phyloP scores from a whole-genome alignment of 1,140 invertebrate species.

The Drosophila hydei region DNA sequence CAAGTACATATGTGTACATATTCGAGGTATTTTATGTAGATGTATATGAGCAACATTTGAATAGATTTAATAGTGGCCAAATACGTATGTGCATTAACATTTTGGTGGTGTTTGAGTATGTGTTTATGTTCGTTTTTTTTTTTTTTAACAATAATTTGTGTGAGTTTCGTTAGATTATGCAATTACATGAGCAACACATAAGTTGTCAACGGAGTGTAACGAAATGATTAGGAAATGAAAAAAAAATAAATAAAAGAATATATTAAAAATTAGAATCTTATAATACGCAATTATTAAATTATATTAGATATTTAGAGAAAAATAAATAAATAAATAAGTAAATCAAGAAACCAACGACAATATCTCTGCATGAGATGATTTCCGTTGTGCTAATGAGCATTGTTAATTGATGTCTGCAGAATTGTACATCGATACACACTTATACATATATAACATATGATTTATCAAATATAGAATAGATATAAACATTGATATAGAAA shows the following conservation, averaged over 20 bases:
- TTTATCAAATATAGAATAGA: no score
- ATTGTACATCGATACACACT: no score
- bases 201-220: constrained; percentile 1
- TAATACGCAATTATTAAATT: constrained; percentile 1
- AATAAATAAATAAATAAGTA: constrained; percentile 19
- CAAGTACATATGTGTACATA: constrained; percentile 3
- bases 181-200: not conserved
- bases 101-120: not conserved
- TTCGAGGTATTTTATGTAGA: not conserved
- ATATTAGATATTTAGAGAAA: constrained; percentile 1
- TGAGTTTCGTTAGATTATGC: constrained; percentile 8
- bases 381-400: no score
- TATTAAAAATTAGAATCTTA: constrained; percentile 21
- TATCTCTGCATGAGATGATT: no score
- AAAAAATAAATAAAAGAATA: constrained; percentile 28
- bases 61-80: not conserved
- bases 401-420: no score
- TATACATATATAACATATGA: no score
- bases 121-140: not conserved
- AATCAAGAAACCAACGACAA: no score
- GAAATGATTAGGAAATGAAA: constrained; percentile 8
- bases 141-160: constrained; percentile 19
- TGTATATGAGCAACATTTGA: not conserved
- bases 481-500: no score
- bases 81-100: not conserved